A percentile compares a stretch with the other conserved stretches of the same genome.
These are phyloP conservation scores for Oreochromis grahami DNA, from an alignment of 2,797 vertebrate species.

Conservation along the genomic window DNA sequence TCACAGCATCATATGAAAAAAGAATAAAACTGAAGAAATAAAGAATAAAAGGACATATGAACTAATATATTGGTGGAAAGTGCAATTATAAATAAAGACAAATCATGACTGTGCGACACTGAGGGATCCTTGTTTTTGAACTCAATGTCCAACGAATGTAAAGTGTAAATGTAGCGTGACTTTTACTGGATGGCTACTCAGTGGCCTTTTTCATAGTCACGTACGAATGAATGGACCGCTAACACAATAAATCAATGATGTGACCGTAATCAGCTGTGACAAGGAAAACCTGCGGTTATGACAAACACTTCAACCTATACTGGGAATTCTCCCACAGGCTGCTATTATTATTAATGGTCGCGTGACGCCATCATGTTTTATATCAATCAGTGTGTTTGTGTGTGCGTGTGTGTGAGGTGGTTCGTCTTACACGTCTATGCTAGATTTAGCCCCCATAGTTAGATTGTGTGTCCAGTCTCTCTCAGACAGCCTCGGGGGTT, in stretches of 20 bases:
- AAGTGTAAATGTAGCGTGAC: not conserved
- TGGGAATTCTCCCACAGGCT: conserved; percentile 40
- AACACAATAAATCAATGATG: not conserved
- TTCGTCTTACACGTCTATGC: conserved; percentile 2
- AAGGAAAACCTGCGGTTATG: conserved; percentile 30
- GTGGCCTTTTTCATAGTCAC: not conserved
- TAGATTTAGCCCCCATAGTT: conserved; percentile 39
- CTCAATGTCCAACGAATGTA: not conserved
- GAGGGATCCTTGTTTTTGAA: not conserved
- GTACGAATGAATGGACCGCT: not conserved
- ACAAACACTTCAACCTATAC: conserved; percentile 7
- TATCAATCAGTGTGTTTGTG: conserved; percentile 39
- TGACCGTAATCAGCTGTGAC: conserved; percentile 24
- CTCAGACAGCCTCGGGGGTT: conserved; percentile 51
- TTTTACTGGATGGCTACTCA: not conserved
- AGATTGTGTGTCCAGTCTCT: conserved; percentile 51
- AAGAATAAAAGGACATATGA: not conserved
- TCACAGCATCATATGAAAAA: too few relatives aligned
- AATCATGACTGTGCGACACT: not conserved
- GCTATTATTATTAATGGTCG: conserved; percentile 40
- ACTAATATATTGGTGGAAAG: not conserved
- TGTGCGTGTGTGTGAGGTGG: not conserved
- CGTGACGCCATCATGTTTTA: conserved; percentile 43
- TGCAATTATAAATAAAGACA: not conserved
- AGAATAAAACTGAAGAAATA: not conserved